Percentiles rank a stretch among this genome's conserved stretches.
Conservation (phyloP, 23 tunicate genomes). For the Trididemnum miniatum region DNA sequence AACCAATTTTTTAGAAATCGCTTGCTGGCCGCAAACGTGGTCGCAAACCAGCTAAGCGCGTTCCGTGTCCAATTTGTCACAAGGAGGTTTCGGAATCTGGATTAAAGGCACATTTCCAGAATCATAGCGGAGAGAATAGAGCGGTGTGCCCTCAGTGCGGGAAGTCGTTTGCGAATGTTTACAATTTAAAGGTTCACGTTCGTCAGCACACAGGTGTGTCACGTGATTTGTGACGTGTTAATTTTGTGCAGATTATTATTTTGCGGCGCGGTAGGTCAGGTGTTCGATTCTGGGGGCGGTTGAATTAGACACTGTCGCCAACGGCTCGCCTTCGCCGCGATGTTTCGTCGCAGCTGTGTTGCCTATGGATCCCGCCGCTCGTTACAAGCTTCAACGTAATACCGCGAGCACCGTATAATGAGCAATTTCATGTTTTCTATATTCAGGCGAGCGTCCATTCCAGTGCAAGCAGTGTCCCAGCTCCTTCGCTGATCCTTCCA, state of each 20-base stretch:
- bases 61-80: constrained; percentile 51
- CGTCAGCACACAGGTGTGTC: constrained; percentile 29
- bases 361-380: too few relatives aligned
- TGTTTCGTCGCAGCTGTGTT: too few relatives aligned
- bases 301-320: too few relatives aligned
- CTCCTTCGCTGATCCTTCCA: constrained; percentile 67
- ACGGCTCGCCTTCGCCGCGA: too few relatives aligned
- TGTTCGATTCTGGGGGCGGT: too few relatives aligned
- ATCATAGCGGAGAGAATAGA: constrained; percentile 69
- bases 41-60: constrained; percentile 44
- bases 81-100: constrained; percentile 40
- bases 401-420: too few relatives aligned
- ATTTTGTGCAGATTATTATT: background rate
- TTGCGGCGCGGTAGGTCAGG: too few relatives aligned
- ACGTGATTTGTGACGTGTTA: background rate
- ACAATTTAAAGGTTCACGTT: constrained; percentile 72
- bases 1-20: background rate
- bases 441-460: constrained; percentile 59
- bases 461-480: constrained; percentile 31
- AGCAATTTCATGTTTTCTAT: too few relatives aligned
- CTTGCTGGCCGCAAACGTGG: constrained; percentile 39
- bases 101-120: constrained; percentile 44
- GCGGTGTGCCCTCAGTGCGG: constrained; percentile 35
- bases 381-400: too few relatives aligned
- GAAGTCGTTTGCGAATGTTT: constrained; percentile 49